phyloP scores from a whole-genome alignment of 1,140 invertebrate genomes.

The Leptoteleia sp. region DNA sequence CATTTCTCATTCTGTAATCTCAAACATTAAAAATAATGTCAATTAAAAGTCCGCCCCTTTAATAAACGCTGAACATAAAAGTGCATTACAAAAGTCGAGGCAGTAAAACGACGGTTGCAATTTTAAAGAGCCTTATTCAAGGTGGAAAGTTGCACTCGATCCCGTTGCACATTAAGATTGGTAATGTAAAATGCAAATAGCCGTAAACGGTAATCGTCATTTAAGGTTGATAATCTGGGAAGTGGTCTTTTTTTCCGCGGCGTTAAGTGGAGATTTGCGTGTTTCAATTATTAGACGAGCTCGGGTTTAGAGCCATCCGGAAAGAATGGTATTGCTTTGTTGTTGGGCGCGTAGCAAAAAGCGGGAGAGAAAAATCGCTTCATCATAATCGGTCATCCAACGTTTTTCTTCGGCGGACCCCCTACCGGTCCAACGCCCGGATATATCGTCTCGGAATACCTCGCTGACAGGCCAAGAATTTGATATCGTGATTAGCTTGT shows the following conservation, averaged over 20 bases:
- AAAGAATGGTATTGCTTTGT: slow-evolving; percentile 69
- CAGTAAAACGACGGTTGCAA: too few species aligned
- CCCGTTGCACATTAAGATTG: too few species aligned
- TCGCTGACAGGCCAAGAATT: slow-evolving; percentile 80
- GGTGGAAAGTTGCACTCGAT: too few species aligned
- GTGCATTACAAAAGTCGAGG: too few species aligned
- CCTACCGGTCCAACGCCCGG: slow-evolving; percentile 73
- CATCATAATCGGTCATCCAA: slow-evolving; percentile 81
- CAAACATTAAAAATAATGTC: too few species aligned
- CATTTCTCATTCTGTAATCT: too few species aligned
- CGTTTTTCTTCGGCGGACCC: slow-evolving; percentile 73
- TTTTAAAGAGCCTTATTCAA: too few species aligned
- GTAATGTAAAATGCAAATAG: not conserved
- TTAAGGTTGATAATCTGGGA: not conserved
- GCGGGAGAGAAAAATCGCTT: slow-evolving; percentile 75
- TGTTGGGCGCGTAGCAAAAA: slow-evolving; percentile 59
- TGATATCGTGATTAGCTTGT: slow-evolving; percentile 81
- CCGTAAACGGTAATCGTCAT: slow-evolving; percentile 1
- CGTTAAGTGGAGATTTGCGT: slow-evolving; percentile 78
- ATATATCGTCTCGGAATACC: slow-evolving; percentile 80
- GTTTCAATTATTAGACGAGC: slow-evolving; percentile 77
- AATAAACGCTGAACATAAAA: too few species aligned
- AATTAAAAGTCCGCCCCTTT: too few species aligned
- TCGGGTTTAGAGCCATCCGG: slow-evolving; percentile 59
- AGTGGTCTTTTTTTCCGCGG: too few species aligned